Percentiles rank a stretch among this genome's conserved stretches.
Conservation (phyloP, 2,113 vertebrate species). For the Uria lomvia region DNA sequence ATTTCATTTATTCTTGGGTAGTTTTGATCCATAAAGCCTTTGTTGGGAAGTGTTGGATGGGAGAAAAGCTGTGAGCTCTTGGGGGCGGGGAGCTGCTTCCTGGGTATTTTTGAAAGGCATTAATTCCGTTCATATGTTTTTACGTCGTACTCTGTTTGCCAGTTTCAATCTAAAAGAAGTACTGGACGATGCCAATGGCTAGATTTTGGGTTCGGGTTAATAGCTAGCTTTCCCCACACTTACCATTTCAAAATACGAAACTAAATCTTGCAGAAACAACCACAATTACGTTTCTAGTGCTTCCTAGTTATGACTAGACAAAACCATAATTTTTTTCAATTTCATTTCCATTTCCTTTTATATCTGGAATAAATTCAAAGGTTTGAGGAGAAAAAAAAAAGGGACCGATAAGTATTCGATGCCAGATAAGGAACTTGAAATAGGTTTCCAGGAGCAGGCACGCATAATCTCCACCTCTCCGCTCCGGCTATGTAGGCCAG, state of each 20-base stretch:
- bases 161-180: background rate
- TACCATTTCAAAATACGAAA: rapidly evolving
- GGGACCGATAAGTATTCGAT: background rate
- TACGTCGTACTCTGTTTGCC: background rate
- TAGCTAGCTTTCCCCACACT: background rate
- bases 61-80: background rate
- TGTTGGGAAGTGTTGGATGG: rapidly evolving
- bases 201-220: background rate
- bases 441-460: background rate
- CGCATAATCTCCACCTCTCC: rapidly evolving
- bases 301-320: background rate
- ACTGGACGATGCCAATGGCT: background rate
- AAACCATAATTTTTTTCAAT: background rate
- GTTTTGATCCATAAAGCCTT: background rate
- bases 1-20: rapidly evolving
- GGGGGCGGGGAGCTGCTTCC: background rate
- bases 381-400: background rate
- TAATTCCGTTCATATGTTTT: background rate
- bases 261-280: background rate
- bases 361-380: background rate
- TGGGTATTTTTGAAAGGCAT: no score
- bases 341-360: background rate
- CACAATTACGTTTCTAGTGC: no score
- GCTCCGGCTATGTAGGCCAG: background rate
- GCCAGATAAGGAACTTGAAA: background rate